Evolutionary conservation across 2,113 vertebrate species (phyloP).

Genomic region (Cromileptes altivelis): DNA sequence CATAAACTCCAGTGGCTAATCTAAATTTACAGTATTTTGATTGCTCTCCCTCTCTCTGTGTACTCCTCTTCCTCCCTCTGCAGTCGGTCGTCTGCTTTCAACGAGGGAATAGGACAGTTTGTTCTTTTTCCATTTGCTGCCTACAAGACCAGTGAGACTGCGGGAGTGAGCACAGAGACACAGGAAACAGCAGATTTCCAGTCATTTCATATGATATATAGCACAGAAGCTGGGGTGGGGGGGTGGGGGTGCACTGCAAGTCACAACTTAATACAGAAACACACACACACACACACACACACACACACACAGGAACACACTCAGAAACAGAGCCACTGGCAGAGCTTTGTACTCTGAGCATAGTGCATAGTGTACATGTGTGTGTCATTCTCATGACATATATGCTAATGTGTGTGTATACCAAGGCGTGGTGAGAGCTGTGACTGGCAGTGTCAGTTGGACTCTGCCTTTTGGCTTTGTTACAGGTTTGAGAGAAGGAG

Average conservation of each 20-base stretch:
- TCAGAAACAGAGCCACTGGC: neutral
- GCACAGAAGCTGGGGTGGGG: constrained; percentile 27
- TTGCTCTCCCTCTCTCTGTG: constrained; percentile 21
- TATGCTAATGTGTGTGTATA: constrained; percentile 13
- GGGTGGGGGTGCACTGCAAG: constrained; percentile 36
- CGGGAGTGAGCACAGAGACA: constrained; percentile 45
- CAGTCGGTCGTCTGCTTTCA: constrained; percentile 3
- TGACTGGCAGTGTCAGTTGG: constrained; percentile 69
- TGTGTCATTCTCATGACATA: neutral
- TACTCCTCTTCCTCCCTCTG: constrained; percentile 18
- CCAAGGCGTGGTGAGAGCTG: constrained; percentile 43
- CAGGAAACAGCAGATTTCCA: constrained; percentile 69
- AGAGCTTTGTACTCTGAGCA: constrained; percentile 10
- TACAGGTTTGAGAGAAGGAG: constrained; percentile 45
- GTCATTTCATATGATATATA: constrained; percentile 59
- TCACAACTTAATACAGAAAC: constrained; percentile 42
- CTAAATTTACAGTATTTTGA: neutral
- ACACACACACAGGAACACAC: neutral
- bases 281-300: constrained; percentile 26
- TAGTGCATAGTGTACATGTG: neutral
- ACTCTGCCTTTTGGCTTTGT: constrained; percentile 62
- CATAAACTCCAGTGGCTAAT: neutral
- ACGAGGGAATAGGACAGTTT: constrained; percentile 39
- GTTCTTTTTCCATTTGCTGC: constrained; percentile 61
- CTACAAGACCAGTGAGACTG: constrained; percentile 21